A percentile compares a stretch with the other conserved stretches of the same genome.
Evolutionary conservation across 2,888 invertebrate genomes (phyloP).

Genomic region (Atethmia centrago): DNA sequence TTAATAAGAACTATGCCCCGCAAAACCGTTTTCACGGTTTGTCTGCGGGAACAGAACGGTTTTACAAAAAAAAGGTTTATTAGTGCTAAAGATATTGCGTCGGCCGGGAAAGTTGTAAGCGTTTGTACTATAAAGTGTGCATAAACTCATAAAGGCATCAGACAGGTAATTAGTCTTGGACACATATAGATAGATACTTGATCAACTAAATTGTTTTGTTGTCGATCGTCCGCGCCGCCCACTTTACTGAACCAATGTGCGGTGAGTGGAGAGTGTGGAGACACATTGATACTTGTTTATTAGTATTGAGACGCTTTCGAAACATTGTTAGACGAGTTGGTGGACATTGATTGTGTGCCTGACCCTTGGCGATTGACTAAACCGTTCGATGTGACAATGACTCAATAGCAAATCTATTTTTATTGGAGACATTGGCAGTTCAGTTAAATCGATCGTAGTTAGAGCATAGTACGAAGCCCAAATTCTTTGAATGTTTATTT

Average conservation of each 20-base stretch:
- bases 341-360: slow-evolving; percentile 7
- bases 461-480: background rate
- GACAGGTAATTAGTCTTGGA: slow-evolving; percentile 15
- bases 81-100: too few species aligned
- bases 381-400: slow-evolving; percentile 28
- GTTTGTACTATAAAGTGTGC: slow-evolving; percentile 5
- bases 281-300: slow-evolving; percentile 1
- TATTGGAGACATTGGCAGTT: slow-evolving; percentile 22
- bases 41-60: too few species aligned
- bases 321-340: slow-evolving; percentile 8
- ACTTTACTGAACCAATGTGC: slow-evolving; percentile 3
- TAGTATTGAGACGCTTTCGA: background rate
- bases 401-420: slow-evolving; percentile 10
- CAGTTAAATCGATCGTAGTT: slow-evolving; percentile 10
- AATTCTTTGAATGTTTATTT: background rate
- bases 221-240: background rate
- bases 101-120: too few species aligned
- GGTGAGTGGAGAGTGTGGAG: background rate
- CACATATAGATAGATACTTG: slow-evolving; percentile 27
- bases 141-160: slow-evolving; percentile 21
- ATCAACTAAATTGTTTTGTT: slow-evolving; percentile 42
- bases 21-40: too few species aligned
- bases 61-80: too few species aligned
- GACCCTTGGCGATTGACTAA: slow-evolving; percentile 12
- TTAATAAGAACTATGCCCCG: too few species aligned